Percentiles rank a stretch among this genome's conserved stretches.
phyloP scores from a whole-genome alignment of 2,797 vertebrate genomes.

The Thaleichthys pacificus region DNA sequence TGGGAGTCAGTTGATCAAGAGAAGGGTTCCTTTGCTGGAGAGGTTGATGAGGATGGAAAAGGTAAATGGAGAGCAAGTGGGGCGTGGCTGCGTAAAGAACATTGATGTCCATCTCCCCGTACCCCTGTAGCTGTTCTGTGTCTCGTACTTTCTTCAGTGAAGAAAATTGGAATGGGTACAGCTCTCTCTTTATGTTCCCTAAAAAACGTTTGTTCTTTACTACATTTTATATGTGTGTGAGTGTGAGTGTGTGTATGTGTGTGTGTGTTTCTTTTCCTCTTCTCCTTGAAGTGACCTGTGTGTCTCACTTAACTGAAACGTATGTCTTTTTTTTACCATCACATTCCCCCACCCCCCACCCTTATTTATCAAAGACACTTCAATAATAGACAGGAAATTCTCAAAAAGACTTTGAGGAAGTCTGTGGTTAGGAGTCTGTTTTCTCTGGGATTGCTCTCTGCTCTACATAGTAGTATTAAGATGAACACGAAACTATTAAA shows the following conservation, averaged over 20 bases:
- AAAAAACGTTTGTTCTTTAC: conserved; percentile 15
- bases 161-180: conserved; percentile 46
- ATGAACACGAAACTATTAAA: neutral
- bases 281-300: conserved; percentile 14
- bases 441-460: conserved; percentile 22
- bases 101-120: neutral
- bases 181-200: conserved; percentile 16
- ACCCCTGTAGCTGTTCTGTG: conserved; percentile 41
- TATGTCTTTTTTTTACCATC: neutral
- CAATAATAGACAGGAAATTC: neutral
- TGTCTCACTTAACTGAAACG: conserved; percentile 1
- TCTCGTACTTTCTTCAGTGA: conserved; percentile 64
- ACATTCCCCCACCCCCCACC: neutral
- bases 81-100: conserved; percentile 16
- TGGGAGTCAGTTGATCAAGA: conserved; percentile 20
- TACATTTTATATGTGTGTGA: conserved; percentile 15
- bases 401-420: neutral
- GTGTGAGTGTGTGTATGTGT: conserved; percentile 9
- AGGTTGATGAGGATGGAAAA: conserved; percentile 21
- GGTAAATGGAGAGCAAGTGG: neutral
- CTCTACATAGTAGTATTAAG: neutral
- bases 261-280: conserved; percentile 13
- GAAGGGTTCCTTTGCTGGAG: conserved; percentile 1
- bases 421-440: conserved; percentile 8
- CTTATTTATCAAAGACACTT: conserved; percentile 1